phyloP scores from a whole-genome alignment of 2,888 invertebrate genomes.

The Dorcus parallelipipedus region DNA sequence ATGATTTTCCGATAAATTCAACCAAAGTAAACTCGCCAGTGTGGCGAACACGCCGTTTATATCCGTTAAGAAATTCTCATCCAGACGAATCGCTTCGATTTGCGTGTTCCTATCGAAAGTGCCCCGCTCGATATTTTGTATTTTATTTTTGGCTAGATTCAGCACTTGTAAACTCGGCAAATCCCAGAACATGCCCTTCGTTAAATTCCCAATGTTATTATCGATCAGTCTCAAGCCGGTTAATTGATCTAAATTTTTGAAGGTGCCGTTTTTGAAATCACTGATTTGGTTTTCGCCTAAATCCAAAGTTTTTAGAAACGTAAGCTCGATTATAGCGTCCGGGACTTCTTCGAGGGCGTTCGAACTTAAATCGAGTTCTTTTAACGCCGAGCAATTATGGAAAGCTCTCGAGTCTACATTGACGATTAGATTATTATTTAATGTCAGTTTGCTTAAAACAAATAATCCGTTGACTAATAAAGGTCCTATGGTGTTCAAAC shows the following conservation, averaged over 20 bases:
- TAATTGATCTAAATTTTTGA: conserved; percentile 80
- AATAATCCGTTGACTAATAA: conserved; percentile 80
- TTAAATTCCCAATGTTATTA: conserved; percentile 83
- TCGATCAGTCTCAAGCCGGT: conserved; percentile 85
- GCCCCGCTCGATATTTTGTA: conserved; percentile 78
- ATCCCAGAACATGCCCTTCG: conserved; percentile 83
- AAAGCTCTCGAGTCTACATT: conserved; percentile 78
- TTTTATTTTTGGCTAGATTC: conserved; percentile 86
- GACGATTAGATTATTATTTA: conserved; percentile 81
- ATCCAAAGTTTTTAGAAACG: conserved; percentile 83
- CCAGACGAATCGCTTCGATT: conserved; percentile 82
- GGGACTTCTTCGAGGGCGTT: conserved; percentile 81
- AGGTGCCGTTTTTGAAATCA: conserved; percentile 77
- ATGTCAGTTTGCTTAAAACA: conserved; percentile 77
- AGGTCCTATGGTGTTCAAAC: conserved; percentile 75
- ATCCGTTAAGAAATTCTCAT: conserved; percentile 83
- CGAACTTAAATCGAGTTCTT: conserved; percentile 84
- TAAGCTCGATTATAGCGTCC: conserved; percentile 74
- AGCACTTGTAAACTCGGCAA: conserved; percentile 79
- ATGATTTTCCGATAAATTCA: conserved; percentile 88
- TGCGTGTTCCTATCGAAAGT: conserved; percentile 78
- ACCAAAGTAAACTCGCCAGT: conserved; percentile 77
- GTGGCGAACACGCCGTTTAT: conserved; percentile 88
- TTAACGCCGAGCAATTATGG: conserved; percentile 82
- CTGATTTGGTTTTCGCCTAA: conserved; percentile 89